These are phyloP conservation scores for Ictalurus punctatus DNA, from an alignment of 2,113 vertebrate genomes.

Conservation along the genomic window DNA sequence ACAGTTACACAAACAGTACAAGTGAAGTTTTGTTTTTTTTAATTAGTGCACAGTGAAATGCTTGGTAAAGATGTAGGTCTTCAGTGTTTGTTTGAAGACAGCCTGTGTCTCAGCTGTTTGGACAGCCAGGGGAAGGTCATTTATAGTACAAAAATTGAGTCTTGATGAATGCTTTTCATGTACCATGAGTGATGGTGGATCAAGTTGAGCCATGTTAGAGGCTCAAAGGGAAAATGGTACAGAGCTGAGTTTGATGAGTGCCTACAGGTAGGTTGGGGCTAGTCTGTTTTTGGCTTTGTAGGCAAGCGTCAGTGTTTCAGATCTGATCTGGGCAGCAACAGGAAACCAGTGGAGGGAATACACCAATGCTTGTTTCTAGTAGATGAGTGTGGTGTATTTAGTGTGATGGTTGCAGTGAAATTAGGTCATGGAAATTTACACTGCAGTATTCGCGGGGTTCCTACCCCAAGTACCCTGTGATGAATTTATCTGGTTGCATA, in stretches of 20 bases:
- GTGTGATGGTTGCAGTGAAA: constrained; percentile 16
- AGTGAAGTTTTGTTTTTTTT: not conserved
- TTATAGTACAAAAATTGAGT: not conserved
- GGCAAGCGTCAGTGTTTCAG: not conserved
- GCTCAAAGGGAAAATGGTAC: not conserved
- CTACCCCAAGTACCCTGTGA: not conserved
- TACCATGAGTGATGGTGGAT: not conserved
- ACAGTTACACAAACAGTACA: not conserved
- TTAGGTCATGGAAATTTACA: constrained; percentile 14
- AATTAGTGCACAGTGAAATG: not conserved
- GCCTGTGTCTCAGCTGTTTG: not conserved
- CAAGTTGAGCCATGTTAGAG: not conserved
- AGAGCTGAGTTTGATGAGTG: not conserved
- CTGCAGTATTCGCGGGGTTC: not conserved
- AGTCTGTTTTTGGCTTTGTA: not conserved
- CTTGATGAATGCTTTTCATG: not conserved
- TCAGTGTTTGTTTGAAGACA: not conserved
- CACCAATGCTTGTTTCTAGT: not conserved
- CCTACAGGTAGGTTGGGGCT: not conserved
- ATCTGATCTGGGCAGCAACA: not conserved
- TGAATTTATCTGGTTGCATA: not conserved
- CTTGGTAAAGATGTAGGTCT: not conserved
- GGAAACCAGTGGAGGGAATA: not conserved
- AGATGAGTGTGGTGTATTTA: not conserved
- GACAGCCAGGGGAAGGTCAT: not conserved